Base-by-base conservation (phyloP, 2,113 vertebrate species). In the Morone saxatilis region DNA sequence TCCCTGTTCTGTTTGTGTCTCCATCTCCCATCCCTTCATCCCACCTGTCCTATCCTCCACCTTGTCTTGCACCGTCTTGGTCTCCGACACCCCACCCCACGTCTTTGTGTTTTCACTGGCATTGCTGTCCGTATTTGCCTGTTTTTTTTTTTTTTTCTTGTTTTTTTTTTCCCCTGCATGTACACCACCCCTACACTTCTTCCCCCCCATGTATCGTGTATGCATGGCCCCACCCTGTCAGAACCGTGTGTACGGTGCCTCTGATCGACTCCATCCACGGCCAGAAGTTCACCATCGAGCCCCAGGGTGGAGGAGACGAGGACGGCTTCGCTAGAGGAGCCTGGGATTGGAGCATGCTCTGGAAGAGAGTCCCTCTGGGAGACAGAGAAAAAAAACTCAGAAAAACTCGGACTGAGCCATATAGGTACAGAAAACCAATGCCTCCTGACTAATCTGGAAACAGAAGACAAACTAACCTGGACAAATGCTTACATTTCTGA, bases 291-390 rank as follows among this genome's bases (percentile, higher is more conserved):
- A 88, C 78, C 90, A 95, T 99, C 91, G 83, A 97, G 20, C 87
- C 97, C 3, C 98, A 99, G 96, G 98, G 97, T 92, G 98, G 98
- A 95, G 98, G 98, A 93, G 97, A 99, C 88, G 86, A 97, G 96
- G 95, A 98, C 94, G 97, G 97, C 95, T 98, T 96, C 95, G 98
- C 98, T 96, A 96, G 98, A 96, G 98, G 98, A 95, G 98, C 98
- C 65, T 99, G 98, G 98, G 98, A 99, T 92, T 99, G 98, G 98
- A 99, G 97, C 96, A 98, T 99, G 98, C 96, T 99, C 91, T 99
- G 98, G 98, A 99, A 99, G 96, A 97, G 98, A 91, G 94, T 99
- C 83, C 98, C 98, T 80, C 95, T 99, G 93, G 94, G 95, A 94
- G 92, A 95, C 89, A 95, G 76, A 93, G 98, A 99, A 94, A 98